These are phyloP conservation scores for Pseudomyrmex sp. DNA, from an alignment of 1,140 invertebrate species.

Conservation along the genomic window DNA sequence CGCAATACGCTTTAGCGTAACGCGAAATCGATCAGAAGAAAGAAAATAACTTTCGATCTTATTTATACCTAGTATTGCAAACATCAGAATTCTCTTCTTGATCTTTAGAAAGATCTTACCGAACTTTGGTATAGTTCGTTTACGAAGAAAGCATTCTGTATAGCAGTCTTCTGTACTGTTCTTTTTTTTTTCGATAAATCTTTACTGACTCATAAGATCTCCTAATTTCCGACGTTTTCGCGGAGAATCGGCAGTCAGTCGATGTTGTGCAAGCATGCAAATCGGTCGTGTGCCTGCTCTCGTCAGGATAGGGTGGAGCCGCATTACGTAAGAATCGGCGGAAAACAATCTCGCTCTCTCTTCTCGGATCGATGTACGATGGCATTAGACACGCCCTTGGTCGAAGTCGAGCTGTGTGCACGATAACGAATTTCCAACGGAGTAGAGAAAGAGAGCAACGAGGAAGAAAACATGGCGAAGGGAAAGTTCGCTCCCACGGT, in stretches of 20 bases:
- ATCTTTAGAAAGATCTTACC: no score
- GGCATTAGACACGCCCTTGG: conserved; percentile 63
- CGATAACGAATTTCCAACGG: conserved; percentile 61
- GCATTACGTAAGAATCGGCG: conserved; percentile 67
- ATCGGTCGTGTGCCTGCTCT: conserved; percentile 38
- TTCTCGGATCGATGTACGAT: conserved; percentile 62
- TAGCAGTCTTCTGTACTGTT: no score
- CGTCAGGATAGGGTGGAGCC: conserved; percentile 55
- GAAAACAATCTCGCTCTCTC: conserved; percentile 66
- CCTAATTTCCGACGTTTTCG: not conserved
- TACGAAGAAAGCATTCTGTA: no score
- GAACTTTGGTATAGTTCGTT: no score
- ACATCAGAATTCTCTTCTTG: no score
- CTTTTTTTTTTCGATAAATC: not conserved
- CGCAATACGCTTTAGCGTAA: not conserved
- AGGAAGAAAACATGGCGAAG: not conserved
- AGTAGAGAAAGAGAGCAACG: not conserved
- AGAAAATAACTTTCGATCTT: not conserved
- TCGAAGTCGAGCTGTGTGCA: not conserved
- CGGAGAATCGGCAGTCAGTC: not conserved
- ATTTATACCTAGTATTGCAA: no score
- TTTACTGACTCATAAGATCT: not conserved
- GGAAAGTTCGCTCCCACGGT: conserved; percentile 35
- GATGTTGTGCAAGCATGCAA: conserved; percentile 65
- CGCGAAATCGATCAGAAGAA: not conserved